Evolutionary conservation across 2,888 invertebrate genomes (phyloP).

Genomic region (Acleris laterana): DNA sequence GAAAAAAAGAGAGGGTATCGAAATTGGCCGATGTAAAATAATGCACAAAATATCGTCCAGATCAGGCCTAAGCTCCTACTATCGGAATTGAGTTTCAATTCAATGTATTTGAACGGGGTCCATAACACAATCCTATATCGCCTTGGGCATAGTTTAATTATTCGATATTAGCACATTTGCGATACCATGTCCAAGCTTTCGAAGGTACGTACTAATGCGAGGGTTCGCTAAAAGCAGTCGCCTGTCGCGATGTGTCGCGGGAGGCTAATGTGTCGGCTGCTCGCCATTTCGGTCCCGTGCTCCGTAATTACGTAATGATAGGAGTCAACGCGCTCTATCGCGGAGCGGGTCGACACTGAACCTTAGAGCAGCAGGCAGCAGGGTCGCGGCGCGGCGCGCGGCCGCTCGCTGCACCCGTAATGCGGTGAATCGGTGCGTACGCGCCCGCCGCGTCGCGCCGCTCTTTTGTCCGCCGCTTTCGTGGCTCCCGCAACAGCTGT

Average conservation of each 20-base stretch:
- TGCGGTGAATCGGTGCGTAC: slow-evolving; percentile 72
- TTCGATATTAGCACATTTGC: background rate
- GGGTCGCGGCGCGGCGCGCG: too few species aligned
- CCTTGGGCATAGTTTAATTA: too few species aligned
- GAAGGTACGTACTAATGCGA: too few species aligned
- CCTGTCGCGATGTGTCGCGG: background rate
- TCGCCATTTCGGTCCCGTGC: slow-evolving; percentile 70
- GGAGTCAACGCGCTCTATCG: background rate
- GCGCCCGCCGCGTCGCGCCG: slow-evolving; percentile 55
- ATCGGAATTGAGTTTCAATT: too few species aligned
- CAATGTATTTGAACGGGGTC: too few species aligned
- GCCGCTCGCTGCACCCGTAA: slow-evolving; percentile 46
- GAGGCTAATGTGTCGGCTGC: slow-evolving; percentile 74
- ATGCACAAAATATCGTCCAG: too few species aligned
- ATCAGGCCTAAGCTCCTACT: too few species aligned
- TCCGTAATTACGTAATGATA: slow-evolving; percentile 79
- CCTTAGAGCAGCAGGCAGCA: too few species aligned
- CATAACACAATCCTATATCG: too few species aligned
- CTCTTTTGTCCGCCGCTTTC: slow-evolving; percentile 71
- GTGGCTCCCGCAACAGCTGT: slow-evolving; percentile 74
- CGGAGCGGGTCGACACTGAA: background rate
- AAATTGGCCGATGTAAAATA: too few species aligned
- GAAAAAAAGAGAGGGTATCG: too few species aligned
- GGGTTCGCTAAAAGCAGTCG: background rate
- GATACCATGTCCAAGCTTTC: background rate